Percentiles rank a stretch among this genome's conserved stretches.
phyloP scores from a whole-genome alignment of 2,113 vertebrate species.

The Boleophthalmus pectinirostris region DNA sequence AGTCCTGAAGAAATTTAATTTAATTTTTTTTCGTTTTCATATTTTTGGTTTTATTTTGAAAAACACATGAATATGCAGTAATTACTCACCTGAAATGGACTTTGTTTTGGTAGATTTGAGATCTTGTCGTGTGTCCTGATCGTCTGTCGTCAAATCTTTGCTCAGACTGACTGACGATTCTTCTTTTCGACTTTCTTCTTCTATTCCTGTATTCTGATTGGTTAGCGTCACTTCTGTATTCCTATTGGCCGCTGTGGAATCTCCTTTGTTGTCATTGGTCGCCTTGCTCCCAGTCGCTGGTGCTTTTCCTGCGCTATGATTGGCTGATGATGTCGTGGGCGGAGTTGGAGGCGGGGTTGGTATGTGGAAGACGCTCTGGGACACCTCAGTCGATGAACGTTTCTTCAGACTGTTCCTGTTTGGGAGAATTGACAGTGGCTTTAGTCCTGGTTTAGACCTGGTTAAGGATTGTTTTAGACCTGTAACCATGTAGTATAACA shows the following conservation, averaged over 20 bases:
- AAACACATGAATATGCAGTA: too few species aligned
- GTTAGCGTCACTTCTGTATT: not conserved
- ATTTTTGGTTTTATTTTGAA: too few species aligned
- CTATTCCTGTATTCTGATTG: not conserved
- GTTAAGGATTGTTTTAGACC: not conserved
- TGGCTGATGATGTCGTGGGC: constrained; percentile 1
- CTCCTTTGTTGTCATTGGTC: not conserved
- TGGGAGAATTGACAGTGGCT: not conserved
- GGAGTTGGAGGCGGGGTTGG: constrained; percentile 24
- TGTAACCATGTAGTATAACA: not conserved
- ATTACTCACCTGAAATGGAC: not conserved
- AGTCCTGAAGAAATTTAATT: too few species aligned
- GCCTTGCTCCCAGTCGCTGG: not conserved
- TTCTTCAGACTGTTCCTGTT: constrained; percentile 86
- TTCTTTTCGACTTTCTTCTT: not conserved
- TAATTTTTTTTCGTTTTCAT: too few species aligned
- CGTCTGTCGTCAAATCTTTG: not conserved
- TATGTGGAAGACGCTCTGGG: constrained; percentile 65
- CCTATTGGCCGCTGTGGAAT: not conserved
- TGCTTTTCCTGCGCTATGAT: not conserved
- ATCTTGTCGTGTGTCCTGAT: not conserved
- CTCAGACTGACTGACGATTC: not conserved
- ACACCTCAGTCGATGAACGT: constrained; percentile 72
- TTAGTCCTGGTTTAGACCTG: not conserved
- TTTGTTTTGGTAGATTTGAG: not conserved